A percentile compares a stretch with the other conserved stretches of the same genome.
Evolutionary conservation across 2,797 vertebrate species (phyloP).

Genomic region (Taeniopygia guttata): DNA sequence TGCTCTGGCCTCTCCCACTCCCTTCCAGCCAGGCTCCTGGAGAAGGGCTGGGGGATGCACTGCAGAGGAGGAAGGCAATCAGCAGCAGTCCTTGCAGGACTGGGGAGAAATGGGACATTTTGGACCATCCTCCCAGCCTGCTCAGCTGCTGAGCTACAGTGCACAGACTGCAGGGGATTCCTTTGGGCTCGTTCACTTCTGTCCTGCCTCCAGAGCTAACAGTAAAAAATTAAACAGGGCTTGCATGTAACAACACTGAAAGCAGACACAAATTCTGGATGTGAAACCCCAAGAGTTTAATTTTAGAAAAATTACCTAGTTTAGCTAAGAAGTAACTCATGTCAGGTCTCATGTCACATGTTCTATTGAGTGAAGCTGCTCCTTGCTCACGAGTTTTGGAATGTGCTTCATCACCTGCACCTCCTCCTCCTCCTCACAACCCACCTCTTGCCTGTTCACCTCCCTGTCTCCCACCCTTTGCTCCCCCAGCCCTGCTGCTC

Average conservation of each 20-base stretch:
- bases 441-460: background rate
- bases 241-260: background rate
- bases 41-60: background rate
- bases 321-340: background rate
- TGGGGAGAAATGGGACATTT: background rate
- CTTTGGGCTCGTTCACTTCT: rapidly evolving
- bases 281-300: background rate
- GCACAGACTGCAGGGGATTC: background rate
- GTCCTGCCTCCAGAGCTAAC: background rate
- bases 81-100: background rate
- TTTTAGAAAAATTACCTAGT: background rate
- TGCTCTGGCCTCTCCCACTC: background rate
- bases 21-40: background rate
- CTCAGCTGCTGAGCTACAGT: background rate
- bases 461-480: background rate
- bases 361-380: background rate
- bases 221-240: background rate
- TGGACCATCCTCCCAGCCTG: background rate
- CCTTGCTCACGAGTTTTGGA: background rate
- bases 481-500: constrained; percentile 3
- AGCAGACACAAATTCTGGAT: background rate
- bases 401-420: background rate
- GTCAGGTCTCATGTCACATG: background rate
- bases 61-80: background rate
- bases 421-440: background rate